Evolutionary conservation across 2,113 vertebrate genomes (phyloP).

Genomic region (Periophthalmodon schlosseri): DNA sequence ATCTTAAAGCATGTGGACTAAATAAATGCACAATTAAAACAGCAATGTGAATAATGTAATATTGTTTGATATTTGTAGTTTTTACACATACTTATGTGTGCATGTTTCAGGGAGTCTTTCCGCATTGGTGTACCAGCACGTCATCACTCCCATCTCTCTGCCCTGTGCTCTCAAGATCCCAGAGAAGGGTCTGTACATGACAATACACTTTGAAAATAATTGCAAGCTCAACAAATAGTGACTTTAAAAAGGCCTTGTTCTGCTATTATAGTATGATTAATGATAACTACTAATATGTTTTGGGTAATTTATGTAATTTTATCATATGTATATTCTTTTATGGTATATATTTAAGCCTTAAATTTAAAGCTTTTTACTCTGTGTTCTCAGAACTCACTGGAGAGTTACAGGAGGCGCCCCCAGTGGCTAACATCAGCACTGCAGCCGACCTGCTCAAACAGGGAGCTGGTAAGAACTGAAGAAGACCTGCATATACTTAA

Average conservation of each 20-base stretch:
- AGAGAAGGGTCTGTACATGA: conserved; percentile 77
- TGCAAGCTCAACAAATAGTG: not conserved
- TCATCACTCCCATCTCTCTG: conserved; percentile 88
- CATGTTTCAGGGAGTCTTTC: conserved; percentile 85
- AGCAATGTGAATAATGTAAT: not conserved
- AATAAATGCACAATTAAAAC: not conserved
- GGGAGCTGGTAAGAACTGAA: conserved; percentile 82
- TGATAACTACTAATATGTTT: not conserved
- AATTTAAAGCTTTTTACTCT: not conserved
- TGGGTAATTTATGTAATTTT: not conserved
- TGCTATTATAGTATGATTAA: not conserved
- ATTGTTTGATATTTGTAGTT: not conserved
- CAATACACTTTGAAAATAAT: too few relatives aligned
- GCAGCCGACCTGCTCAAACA: conserved; percentile 90
- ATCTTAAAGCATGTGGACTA: not conserved
- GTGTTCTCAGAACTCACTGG: conserved; percentile 79
- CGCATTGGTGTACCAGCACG: conserved; percentile 90
- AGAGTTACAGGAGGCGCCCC: conserved; percentile 75
- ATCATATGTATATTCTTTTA: not conserved
- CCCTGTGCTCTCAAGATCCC: conserved; percentile 85
- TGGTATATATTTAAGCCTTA: not conserved
- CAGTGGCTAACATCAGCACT: conserved; percentile 86
- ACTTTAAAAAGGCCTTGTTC: not conserved
- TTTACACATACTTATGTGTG: not conserved
- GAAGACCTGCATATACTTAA: not conserved